Evolutionary conservation across 2,797 vertebrate genomes (phyloP), one percentile per base, ranked within the genome.

Genomic region (Enteromius anoplus): DNA sequence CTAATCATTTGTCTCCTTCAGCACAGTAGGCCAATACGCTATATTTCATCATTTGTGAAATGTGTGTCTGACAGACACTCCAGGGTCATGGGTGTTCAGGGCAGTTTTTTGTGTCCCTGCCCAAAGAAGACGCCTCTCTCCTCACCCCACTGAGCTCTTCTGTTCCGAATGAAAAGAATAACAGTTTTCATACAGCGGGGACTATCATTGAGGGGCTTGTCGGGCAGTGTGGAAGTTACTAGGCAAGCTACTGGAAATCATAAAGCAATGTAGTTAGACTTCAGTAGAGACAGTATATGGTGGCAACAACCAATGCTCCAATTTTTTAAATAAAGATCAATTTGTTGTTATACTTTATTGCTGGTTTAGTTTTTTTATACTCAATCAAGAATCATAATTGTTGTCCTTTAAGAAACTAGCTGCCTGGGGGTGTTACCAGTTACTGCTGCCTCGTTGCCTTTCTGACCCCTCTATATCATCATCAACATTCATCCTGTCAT

Each of bases 1-100:
- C 62, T 29, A 75, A 55, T 73, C 32, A 14, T 66, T 75, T 29
- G 40, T 82, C 60, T 75, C 32, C 32, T 42, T 82, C 15, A 53
- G 32, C 80, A 82, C 71, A 82, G 32, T 75, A 66, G 60, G 60
- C 47, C 80, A 82, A 68, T 49, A 42, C 75, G 55, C 21, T 23
- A 66, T 75, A 75, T 75, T 82, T 75, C 62, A 55, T 53, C n/a
- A 82, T 75, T 66, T 45, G 71, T 75, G 34, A 75, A 82, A 68
- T n/a, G 47, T 26, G 14, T 68, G 32, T 75, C 62, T 82, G 9
- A 75, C 4, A 72, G 55, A 81, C 19, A 72, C 21, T 66, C 11
- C 19, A 40, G 40, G 40, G 26, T 62, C 40, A 62, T 26, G 55
- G 12, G n/a, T 49, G 42, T 34, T 66, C n/a, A 32, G 60, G 17